A percentile compares a stretch with the other conserved stretches of the same genome.
Evolutionary conservation across 2,888 invertebrate genomes (phyloP).

Genomic region (Diarsia dahlii): DNA sequence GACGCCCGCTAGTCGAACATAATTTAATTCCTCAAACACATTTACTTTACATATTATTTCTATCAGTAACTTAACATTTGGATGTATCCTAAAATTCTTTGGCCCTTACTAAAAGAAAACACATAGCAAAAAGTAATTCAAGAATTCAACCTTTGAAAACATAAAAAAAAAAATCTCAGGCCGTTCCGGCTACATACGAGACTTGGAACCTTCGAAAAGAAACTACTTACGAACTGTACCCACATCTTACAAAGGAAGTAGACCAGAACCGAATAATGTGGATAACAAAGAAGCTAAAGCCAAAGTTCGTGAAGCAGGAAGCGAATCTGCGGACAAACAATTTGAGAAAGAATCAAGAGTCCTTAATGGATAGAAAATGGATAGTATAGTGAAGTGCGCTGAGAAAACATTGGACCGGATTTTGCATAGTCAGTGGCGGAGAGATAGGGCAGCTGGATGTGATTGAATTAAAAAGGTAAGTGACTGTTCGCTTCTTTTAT

Average conservation of each 20-base stretch:
- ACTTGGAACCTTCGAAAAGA: slow-evolving; percentile 25
- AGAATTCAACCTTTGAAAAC: slow-evolving; percentile 1
- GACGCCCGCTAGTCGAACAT: too few relatives aligned
- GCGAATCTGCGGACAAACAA: slow-evolving; percentile 76
- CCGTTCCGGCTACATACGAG: slow-evolving; percentile 23
- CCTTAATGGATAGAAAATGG: slow-evolving; percentile 89
- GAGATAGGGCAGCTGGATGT: slow-evolving; percentile 58
- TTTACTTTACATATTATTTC: background rate
- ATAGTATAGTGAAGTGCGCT: slow-evolving; percentile 78
- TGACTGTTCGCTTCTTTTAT: background rate
- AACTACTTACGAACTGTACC: slow-evolving; percentile 42
- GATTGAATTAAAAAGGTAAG: background rate
- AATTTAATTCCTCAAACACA: background rate
- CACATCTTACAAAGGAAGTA: slow-evolving; percentile 42
- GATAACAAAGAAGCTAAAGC: slow-evolving; percentile 52
- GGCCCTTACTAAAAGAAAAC: background rate
- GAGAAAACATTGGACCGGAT: slow-evolving; percentile 83
- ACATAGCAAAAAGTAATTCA: slow-evolving; percentile 15
- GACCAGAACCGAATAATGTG: slow-evolving; percentile 54
- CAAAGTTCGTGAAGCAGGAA: slow-evolving; percentile 63
- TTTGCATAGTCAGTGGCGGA: slow-evolving; percentile 83
- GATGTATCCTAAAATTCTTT: background rate
- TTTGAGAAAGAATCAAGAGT: slow-evolving; percentile 82
- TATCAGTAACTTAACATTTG: background rate
- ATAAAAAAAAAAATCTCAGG: slow-evolving; percentile 13